Conservation (phyloP, 2,113 vertebrate genomes). For the Nerophis lumbriciformis region DNA sequence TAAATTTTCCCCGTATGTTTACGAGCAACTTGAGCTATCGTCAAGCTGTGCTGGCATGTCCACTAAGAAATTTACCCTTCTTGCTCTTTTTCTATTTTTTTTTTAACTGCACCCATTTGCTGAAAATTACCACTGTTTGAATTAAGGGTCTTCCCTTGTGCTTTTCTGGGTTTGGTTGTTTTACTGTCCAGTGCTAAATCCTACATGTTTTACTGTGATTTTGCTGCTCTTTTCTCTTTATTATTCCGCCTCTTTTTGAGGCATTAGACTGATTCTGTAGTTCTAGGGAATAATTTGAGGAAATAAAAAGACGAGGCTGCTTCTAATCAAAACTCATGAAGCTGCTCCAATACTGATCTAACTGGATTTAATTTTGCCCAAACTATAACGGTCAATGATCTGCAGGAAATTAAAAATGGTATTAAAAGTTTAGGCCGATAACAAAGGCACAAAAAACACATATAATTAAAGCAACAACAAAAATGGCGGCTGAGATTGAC, state of each 20-base stretch:
- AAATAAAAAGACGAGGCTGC: constrained; percentile 3
- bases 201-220: constrained; percentile 13
- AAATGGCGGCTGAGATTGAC: no score
- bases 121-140: constrained; percentile 26
- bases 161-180: constrained; percentile 21
- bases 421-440: background rate
- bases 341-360: constrained; percentile 1
- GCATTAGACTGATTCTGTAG: constrained; percentile 17
- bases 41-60: constrained; percentile 39
- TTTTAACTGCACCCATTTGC: constrained; percentile 27
- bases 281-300: background rate
- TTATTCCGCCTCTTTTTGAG: constrained; percentile 8
- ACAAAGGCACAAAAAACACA: background rate
- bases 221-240: constrained; percentile 8
- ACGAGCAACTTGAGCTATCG: constrained; percentile 41
- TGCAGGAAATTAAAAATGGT: background rate
- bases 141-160: constrained; percentile 28
- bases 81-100: background rate
- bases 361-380: background rate
- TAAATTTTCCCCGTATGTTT: constrained; percentile 48
- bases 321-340: constrained; percentile 16
- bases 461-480: background rate
- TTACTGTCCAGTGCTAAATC: background rate
- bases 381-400: background rate
- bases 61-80: constrained; percentile 39